Conservation (phyloP, 2,113 vertebrate genomes). For the Chaetodon auriga region DNA sequence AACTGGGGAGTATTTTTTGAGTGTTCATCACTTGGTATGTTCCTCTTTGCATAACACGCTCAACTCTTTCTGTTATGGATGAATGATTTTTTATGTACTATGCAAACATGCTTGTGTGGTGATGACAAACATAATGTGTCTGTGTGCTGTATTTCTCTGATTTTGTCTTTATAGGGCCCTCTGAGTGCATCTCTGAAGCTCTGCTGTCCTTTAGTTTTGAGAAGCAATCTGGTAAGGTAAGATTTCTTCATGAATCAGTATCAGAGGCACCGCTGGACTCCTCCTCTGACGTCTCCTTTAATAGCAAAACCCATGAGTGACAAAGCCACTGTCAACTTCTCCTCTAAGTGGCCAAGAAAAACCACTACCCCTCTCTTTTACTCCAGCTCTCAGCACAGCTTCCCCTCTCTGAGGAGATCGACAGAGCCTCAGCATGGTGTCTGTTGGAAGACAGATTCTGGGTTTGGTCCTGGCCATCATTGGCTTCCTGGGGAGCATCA, state of each 20-base stretch:
- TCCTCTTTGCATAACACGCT: neutral
- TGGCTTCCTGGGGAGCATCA: conserved; percentile 88
- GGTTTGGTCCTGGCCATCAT: conserved; percentile 85
- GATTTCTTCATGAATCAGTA: conserved; percentile 61
- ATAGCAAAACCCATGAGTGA: neutral
- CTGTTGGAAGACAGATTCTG: conserved; percentile 84
- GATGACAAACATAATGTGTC: neutral
- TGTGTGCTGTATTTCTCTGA: neutral
- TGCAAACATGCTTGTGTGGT: neutral
- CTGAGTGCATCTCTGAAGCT: neutral
- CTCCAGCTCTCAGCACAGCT: neutral
- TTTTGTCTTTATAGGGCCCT: neutral
- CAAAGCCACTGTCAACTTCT: neutral
- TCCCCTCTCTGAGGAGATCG: neutral
- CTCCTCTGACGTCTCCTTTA: conserved; percentile 42
- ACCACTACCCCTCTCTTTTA: neutral
- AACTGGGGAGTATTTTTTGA: conserved; percentile 4
- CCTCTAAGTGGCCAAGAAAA: neutral
- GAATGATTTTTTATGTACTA: neutral
- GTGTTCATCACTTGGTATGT: conserved; percentile 17
- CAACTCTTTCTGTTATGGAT: too few relatives aligned
- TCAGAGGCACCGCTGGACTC: conserved; percentile 10
- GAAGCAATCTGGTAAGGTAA: conserved; percentile 36
- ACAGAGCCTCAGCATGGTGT: conserved; percentile 68
- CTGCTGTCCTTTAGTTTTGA: conserved; percentile 8